Base-by-base conservation (phyloP, 2,888 invertebrate species). In the Sphaerophoria taeniata region DNA sequence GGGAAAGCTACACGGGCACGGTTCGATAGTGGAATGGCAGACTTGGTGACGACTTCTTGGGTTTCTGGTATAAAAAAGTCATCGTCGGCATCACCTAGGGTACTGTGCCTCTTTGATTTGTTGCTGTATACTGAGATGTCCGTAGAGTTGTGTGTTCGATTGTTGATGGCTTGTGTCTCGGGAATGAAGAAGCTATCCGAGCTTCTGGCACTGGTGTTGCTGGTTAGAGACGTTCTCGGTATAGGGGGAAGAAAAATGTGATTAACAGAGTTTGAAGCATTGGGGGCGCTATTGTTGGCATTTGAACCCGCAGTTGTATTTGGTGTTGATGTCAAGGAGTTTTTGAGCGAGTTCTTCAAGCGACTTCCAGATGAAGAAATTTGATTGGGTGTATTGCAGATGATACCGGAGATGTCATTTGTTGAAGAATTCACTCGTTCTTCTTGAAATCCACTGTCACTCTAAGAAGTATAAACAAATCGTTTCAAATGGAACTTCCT, bases 61-160 rank as follows among this genome's bases (percentile, higher is more conserved):
- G 90, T 90, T 87, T 90, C 90, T 31, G 90, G 90, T 73, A 90
- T 88, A 72, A 87, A 89, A 49, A 88, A 88, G 49, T 89, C 87
- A 60, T 89, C 89, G 34, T 87, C 77, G 33, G 63, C 75, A 31
- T 14, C 80, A 24, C n/a, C n/a, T n/a, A n/a, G n/a, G n/a, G 51
- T 71, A 6, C 12, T 39, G 16, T 43, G 63, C 39, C 14, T 55
- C 6, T 67, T 67, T 3, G 65, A 69, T 60, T 5, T 51, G 12
- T 63, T 72, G 36, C 65, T 77, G 16, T 65, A 60, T 16, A 73
- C 33, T 6, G 75, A 72, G 31, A 51, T 80, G 16, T 51, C 75
- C 6, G 14, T 33, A 12, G 74, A 61, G 12, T 53, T 58, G 14
- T 36, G 56, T 9, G 24, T 6, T 74, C 16, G 51, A 1, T 3